phyloP scores from a whole-genome alignment of 2,888 invertebrate species.

The Hirudinaria manillensis region DNA sequence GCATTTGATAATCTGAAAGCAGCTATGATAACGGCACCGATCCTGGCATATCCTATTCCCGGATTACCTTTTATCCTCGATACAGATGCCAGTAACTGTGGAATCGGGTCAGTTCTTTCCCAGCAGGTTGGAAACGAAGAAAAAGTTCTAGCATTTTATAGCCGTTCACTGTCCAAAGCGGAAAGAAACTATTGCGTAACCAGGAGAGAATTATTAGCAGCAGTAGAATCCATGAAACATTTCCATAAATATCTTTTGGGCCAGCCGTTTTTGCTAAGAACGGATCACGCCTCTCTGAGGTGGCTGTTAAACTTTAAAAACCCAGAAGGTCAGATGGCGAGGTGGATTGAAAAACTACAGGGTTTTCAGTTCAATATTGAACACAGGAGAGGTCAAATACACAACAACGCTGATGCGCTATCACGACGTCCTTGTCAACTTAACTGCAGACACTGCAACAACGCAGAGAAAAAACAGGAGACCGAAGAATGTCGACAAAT shows the following conservation, averaged over 20 bases:
- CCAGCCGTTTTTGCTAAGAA: conserved; percentile 31
- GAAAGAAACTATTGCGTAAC: conserved; percentile 36
- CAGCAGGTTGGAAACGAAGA: no score
- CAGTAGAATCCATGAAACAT: conserved; percentile 35
- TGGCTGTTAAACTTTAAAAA: conserved; percentile 32
- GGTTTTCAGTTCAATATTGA: conserved; percentile 33
- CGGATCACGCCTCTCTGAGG: conserved; percentile 38
- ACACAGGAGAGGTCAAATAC: conserved; percentile 35
- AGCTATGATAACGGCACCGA: no score
- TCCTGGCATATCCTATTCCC: no score
- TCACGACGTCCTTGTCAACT: conserved; percentile 33
- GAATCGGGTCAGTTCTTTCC: no score
- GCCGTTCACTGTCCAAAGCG: conserved; percentile 28
- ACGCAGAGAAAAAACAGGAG: not conserved
- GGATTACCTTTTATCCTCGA: no score
- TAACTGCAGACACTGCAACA: not conserved
- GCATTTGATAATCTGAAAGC: no score
- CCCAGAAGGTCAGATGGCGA: conserved; percentile 32
- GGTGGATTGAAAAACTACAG: conserved; percentile 35
- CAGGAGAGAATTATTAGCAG: conserved; percentile 36
- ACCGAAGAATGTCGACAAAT: no score
- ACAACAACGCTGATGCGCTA: conserved; percentile 38
- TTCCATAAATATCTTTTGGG: conserved; percentile 39
- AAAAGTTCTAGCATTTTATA: no score
- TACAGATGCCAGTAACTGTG: no score